Evolutionary conservation across 2,797 vertebrate species (phyloP).

Genomic region (Tapirus indicus): DNA sequence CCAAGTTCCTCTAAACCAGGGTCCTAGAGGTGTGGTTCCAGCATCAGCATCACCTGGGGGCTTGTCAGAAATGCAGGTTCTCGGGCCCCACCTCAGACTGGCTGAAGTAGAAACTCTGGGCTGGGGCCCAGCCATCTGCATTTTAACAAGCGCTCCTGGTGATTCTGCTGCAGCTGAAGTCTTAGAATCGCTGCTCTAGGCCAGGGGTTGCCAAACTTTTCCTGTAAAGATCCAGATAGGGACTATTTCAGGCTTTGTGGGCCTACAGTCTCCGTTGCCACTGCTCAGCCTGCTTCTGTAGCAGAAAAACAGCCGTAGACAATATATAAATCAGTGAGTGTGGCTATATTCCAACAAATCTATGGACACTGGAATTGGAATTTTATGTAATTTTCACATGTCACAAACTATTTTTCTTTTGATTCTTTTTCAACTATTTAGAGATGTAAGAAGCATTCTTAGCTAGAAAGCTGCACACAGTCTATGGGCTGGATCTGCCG

Average conservation of each 20-base stretch:
- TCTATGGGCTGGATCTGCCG: background rate
- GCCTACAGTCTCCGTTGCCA: background rate
- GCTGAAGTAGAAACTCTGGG: background rate
- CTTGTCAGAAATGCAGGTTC: background rate
- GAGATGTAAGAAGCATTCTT: background rate
- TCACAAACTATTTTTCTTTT: constrained; percentile 24
- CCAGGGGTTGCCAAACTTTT: background rate
- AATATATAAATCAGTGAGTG: background rate
- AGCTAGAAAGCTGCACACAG: background rate
- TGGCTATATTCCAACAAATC: background rate
- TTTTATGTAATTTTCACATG: background rate
- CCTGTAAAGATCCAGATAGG: background rate
- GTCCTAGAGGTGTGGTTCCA: background rate
- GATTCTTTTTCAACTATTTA: background rate
- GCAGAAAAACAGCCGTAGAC: background rate
- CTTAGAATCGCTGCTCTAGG: background rate
- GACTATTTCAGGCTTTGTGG: background rate
- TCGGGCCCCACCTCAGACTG: background rate
- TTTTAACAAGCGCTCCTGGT: background rate
- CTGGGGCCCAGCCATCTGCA: background rate
- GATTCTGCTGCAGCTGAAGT: background rate
- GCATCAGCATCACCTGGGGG: background rate
- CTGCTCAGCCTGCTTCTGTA: background rate
- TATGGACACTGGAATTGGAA: background rate
- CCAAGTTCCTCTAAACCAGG: background rate